A percentile compares a stretch with the other conserved stretches of the same genome.
These are phyloP conservation scores for Ectemnius cavifrons DNA, from an alignment of 2,888 invertebrate genomes.

Conservation along the genomic window DNA sequence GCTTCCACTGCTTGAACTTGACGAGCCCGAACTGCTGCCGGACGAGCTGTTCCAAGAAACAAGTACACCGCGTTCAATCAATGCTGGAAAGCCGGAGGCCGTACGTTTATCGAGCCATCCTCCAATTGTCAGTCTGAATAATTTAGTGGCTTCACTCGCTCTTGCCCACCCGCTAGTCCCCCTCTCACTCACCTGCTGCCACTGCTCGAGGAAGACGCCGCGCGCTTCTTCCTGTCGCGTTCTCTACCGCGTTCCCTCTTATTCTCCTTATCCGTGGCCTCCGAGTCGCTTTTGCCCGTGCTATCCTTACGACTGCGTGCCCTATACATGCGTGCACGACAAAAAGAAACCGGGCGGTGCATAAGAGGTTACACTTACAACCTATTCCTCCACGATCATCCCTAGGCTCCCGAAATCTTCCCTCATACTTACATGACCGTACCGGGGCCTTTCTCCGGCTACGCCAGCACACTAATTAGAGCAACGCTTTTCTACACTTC, in stretches of 20 bases:
- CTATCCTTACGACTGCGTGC: constrained; percentile 85
- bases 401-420: background rate
- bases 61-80: background rate
- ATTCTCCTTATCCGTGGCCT: constrained; percentile 85
- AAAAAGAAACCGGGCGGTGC: constrained; percentile 35
- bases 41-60: constrained; percentile 81
- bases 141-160: background rate
- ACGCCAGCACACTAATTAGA: constrained; percentile 3
- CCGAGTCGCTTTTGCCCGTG: constrained; percentile 80
- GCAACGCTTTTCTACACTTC: background rate
- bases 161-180: too few species aligned
- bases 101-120: background rate
- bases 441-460: background rate
- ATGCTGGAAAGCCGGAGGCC: background rate
- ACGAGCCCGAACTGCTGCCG: constrained; percentile 85
- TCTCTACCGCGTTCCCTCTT: constrained; percentile 83
- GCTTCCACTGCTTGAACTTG: constrained; percentile 79
- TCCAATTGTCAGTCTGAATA: constrained; percentile 24
- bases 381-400: background rate
- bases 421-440: constrained; percentile 45
- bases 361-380: constrained; percentile 30
- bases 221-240: constrained; percentile 83
- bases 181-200: constrained; percentile 83
- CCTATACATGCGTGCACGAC: constrained; percentile 78
- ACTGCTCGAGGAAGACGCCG: constrained; percentile 88